phyloP scores from a whole-genome alignment of 2,113 vertebrate species.

The Oreochromis spilurus region DNA sequence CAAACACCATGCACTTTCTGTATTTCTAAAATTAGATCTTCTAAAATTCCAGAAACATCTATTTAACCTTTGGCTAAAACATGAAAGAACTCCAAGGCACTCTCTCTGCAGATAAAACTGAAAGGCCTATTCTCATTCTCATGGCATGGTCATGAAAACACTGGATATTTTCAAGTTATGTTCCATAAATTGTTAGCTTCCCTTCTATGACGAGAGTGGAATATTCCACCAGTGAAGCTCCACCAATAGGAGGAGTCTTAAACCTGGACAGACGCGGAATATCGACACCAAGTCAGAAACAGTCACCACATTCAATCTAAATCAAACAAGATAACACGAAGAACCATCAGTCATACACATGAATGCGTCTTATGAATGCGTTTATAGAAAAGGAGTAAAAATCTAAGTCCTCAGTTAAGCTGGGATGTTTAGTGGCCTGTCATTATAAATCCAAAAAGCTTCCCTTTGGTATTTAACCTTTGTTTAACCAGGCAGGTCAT shows the following conservation, averaged over 20 bases:
- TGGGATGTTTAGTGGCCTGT: neutral
- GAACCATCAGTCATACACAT: neutral
- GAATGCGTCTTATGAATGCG: neutral
- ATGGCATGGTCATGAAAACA: neutral
- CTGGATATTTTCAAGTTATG: neutral
- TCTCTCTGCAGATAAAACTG: neutral
- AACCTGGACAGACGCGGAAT: neutral
- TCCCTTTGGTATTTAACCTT: neutral
- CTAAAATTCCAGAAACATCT: neutral
- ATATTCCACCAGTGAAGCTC: neutral
- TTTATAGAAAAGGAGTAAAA: neutral
- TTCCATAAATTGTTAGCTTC: neutral
- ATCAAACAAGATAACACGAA: neutral
- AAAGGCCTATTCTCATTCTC: neutral
- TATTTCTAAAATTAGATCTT: neutral
- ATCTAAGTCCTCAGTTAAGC: neutral
- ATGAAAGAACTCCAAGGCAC: neutral
- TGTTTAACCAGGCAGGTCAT: neutral
- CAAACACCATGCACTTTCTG: neutral
- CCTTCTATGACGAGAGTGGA: neutral
- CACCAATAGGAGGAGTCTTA: neutral
- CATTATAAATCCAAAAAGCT: neutral
- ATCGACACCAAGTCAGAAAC: neutral
- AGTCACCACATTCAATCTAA: neutral
- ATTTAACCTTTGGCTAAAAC: neutral